Evolutionary conservation across 1,140 invertebrate genomes (phyloP).

Genomic region (Bombus polaris): DNA sequence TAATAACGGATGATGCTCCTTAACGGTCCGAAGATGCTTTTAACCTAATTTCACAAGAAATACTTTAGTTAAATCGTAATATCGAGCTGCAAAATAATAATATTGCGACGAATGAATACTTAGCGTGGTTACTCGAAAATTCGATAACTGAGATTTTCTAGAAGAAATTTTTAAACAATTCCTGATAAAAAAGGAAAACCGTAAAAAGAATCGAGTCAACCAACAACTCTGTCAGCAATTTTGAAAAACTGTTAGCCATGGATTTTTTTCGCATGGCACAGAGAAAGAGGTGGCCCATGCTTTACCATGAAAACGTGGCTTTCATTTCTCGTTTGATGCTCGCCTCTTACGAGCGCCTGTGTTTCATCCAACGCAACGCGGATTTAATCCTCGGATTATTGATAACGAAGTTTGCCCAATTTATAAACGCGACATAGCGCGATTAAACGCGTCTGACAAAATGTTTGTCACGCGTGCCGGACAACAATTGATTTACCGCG

Average conservation of each 20-base stretch:
- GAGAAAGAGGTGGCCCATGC: background rate
- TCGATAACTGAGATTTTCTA: background rate
- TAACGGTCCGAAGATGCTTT: background rate
- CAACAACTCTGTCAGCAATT: background rate
- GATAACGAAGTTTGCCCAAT: constrained; percentile 43
- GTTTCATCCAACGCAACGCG: background rate
- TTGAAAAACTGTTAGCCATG: too few species aligned
- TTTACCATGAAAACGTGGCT: background rate
- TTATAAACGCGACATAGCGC: constrained; percentile 23
- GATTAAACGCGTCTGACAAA: constrained; percentile 29
- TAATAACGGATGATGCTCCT: background rate
- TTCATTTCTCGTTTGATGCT: constrained; percentile 14
- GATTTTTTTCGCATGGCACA: background rate
- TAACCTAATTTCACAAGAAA: background rate
- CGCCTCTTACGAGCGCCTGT: background rate
- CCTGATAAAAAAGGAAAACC: background rate
- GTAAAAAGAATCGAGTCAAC: background rate
- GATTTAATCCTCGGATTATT: constrained; percentile 38
- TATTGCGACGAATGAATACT: background rate
- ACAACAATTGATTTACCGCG: background rate
- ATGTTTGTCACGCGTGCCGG: constrained; percentile 19
- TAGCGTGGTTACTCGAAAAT: background rate
- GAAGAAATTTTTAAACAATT: background rate
- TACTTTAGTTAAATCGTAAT: too few species aligned
- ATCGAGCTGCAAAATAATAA: too few species aligned